Base-by-base conservation (phyloP, 2,888 invertebrate species). In the Acanthacorydalis orientalis region DNA sequence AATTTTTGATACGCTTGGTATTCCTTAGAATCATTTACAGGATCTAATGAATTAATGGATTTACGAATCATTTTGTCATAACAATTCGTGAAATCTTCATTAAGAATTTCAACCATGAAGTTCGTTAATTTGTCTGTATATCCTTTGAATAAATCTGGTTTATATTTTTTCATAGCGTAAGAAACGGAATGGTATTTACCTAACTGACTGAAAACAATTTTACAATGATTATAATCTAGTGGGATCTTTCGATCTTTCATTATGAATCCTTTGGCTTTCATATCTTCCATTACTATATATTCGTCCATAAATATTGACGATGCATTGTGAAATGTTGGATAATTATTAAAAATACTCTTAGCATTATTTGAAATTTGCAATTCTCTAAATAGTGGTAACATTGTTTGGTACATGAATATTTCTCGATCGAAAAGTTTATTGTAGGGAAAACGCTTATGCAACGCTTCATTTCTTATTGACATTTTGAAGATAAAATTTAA, bases 281-380 rank as follows among this genome's bases (percentile, higher is more conserved):
- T 34, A 34, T 47, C 35, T 34, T 56, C 48, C n/a, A 50, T 52
- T 51, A 55, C 51, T 23, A 57, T 48, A 49, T 55, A 57, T 33
- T 59, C 60, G 15, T 49, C 15, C 11, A 7, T 33, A 9, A 45
- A 12, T 10, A 8, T 23, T 7, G 10, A 15, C 7, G 38, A 32
- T 4, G 7, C 11, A 11, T 3, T 15, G 16, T 32, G 32, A n/a
- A 35, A 23, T 15, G 37, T 39, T 14, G 44, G 38, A 44, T 33
- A 31, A 10, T 39, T 39, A 23, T 16, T n/a, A 23, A 47, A 43
- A 15, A 39, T 9, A 34, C 38, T 15, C 14, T 37, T 8, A 2
- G 16, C 7, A 15, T 46, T 38, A 44, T 32, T 35, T 23, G 31
- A n/a, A 4, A 12, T 12, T 44, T 48, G 48, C 11, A 48, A 31